Base-by-base conservation (phyloP, 2,113 vertebrate genomes). In the Microtus oregoni region DNA sequence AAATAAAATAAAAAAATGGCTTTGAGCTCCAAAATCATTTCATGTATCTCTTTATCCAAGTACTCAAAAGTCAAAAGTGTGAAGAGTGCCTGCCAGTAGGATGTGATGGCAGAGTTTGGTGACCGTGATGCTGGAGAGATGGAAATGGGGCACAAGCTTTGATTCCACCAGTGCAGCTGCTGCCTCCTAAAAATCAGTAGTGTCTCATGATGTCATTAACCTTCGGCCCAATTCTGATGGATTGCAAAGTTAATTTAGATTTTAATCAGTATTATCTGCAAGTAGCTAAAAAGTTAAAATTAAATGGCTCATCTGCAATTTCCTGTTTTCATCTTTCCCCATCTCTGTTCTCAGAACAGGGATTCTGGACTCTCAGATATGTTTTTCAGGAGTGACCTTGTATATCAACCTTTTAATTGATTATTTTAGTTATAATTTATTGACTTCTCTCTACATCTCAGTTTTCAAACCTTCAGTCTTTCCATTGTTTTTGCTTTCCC, bases 1-100 rank as follows among this genome's bases (percentile, higher is more conserved):
- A 47, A 47, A 47, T 47, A 47, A 47, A 47, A 47, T 47, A 47
- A 47, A 47, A 79, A 95, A 95, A 83, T n/a, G 63, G 6, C 65
- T 91, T 94, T 95, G 61, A 85, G 44, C 83, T 81, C 15, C 1
- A 78, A 35, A 85, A 88, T 88, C 85, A 92, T 61, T 92, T 94
- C 1, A 50, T n/a, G 32, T 22, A 12, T 67, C 24, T 28, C 38
- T 61, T 50, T 89, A 50, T n/a, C 19, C 12, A 92, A 85, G 28
- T 68, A 14, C 70, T 95, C 86, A 58, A 28, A 86, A 58, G 82
- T 86, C 58, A 91, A 22, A 32, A 76, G 7, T 85, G 82, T 85
- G 35, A 77, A 89, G 35, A 75, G 19, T 44, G 52, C 28, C 76
- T 70, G 14, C 91, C 41, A 83, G 35, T 11, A 28, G 24, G 28